phyloP scores from a whole-genome alignment of 1,140 invertebrate species.

The Bilobella aurantiaca region DNA sequence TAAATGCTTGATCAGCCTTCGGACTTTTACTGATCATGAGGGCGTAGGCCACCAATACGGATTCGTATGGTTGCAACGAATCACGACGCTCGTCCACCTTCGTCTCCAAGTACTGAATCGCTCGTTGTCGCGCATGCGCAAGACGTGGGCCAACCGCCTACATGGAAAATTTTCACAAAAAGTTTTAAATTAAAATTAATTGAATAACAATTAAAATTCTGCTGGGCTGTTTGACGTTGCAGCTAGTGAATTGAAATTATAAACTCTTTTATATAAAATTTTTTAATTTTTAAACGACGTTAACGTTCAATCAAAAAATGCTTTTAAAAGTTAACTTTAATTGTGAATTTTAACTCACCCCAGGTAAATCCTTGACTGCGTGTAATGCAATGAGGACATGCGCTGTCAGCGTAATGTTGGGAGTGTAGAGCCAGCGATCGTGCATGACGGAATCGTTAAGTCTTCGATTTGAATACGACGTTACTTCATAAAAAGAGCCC shows the following conservation, averaged over 20 bases:
- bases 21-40: constrained; percentile 66
- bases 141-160: constrained; percentile 24
- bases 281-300: too few species aligned
- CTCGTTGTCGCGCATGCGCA: constrained; percentile 43
- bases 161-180: too few species aligned
- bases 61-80: constrained; percentile 64
- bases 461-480: constrained; percentile 69
- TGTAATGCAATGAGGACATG: constrained; percentile 76
- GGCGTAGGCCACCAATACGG: constrained; percentile 78
- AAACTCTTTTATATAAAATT: too few species aligned
- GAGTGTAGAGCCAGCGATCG: constrained; percentile 17
- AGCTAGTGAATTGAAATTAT: too few species aligned
- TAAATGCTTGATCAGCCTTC: constrained; percentile 67
- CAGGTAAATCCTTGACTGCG: constrained; percentile 66
- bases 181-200: too few species aligned
- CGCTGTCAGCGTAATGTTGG: constrained; percentile 75
- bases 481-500: constrained; percentile 75
- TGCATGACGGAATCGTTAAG: constrained; percentile 47
- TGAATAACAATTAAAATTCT: too few species aligned
- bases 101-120: constrained; percentile 68
- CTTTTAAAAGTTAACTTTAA: too few species aligned
- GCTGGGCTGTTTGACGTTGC: too few species aligned
- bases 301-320: too few species aligned
- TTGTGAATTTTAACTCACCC: constrained; percentile 41
- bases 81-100: constrained; percentile 57